Base-by-base conservation (phyloP, 1,140 invertebrate genomes). In the Conus ventricosus region DNA sequence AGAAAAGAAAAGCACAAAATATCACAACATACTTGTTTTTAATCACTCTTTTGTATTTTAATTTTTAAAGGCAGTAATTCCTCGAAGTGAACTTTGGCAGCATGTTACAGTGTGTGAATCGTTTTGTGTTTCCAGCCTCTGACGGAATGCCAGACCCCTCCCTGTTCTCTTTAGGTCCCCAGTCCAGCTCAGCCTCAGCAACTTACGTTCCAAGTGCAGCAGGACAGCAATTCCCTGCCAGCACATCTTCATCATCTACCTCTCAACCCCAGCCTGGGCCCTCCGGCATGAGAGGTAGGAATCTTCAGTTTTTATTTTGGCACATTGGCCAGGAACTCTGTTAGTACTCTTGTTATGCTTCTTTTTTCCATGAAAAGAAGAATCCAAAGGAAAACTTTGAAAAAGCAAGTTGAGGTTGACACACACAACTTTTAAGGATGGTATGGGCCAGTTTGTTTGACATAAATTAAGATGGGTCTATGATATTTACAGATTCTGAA, bases 271-370 rank as follows among this genome's bases (percentile, higher is more conserved):
- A 84, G 57, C 82, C 82, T 63, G 82, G 82, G 5, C 82, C 82
- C 57, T 84, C 82, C 6, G n/a, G 55, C 23, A 84, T 84, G 82
- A 84, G 82, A 84, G 82, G 82, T 84, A 84, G 82, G 82, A 60
- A 10, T 60, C 55, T 23, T 63, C 5, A 4, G n/a, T 25, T 39
- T 78, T 78, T 13, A 27, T 2, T 54, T 51, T 81, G 7, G n/a
- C 20, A 54, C 80, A 6, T 54, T 81, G 39, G 53, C 13, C 80
- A 81, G 80, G 80, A 81, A 81, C 80, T 81, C 80, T 81, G 51
- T 51, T 81, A 10, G 10, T 25, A 1, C 20, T 23, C 20, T 71
- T 1, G 11, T 78, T 39, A 25, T 39, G 25, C 4, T 27, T 39
- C 8, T 51, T 39, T 78, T 78, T 6, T 5, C 54, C 51, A 81